Percentiles rank a stretch among this genome's conserved stretches.
These are phyloP conservation scores for Achlya flavicornis DNA, from an alignment of 2,888 invertebrate genomes.

Conservation along the genomic window DNA sequence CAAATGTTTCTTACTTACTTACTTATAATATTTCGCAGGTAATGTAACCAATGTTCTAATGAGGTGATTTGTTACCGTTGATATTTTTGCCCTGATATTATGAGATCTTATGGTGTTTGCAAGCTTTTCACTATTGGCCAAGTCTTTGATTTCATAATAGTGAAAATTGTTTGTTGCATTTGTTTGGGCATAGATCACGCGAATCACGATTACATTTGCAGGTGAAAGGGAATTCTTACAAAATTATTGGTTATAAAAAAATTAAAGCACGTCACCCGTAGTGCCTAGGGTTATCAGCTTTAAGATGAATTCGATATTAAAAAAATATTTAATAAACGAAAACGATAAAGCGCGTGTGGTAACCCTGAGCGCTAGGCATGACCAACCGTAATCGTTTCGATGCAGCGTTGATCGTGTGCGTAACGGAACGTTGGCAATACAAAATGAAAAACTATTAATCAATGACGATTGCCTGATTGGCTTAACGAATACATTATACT, in stretches of 20 bases:
- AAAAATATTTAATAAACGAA: too few species aligned
- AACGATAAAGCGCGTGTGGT: background rate
- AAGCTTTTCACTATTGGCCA: background rate
- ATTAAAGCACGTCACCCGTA: background rate
- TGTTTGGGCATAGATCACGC: background rate
- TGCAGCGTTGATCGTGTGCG: slow-evolving; percentile 9
- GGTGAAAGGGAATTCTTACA: slow-evolving; percentile 6
- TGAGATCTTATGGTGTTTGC: background rate
- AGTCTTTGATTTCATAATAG: slow-evolving; percentile 1
- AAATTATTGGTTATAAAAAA: slow-evolving; percentile 1
- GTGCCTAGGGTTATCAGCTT: background rate
- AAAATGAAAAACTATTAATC: slow-evolving; percentile 11
- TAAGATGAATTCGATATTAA: too few species aligned
- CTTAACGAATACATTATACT: slow-evolving; percentile 2
- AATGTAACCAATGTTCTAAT: too few species aligned
- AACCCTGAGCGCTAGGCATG: background rate
- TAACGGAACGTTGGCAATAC: slow-evolving; percentile 4
- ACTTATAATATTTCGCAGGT: too few species aligned
- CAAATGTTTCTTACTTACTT: too few species aligned
- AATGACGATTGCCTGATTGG: background rate
- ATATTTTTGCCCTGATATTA: background rate
- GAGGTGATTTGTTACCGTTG: too few species aligned
- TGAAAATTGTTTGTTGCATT: background rate
- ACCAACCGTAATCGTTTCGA: background rate
- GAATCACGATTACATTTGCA: slow-evolving; percentile 4